Conservation (phyloP, 2,113 vertebrate species). For the Anguilla japonica region DNA sequence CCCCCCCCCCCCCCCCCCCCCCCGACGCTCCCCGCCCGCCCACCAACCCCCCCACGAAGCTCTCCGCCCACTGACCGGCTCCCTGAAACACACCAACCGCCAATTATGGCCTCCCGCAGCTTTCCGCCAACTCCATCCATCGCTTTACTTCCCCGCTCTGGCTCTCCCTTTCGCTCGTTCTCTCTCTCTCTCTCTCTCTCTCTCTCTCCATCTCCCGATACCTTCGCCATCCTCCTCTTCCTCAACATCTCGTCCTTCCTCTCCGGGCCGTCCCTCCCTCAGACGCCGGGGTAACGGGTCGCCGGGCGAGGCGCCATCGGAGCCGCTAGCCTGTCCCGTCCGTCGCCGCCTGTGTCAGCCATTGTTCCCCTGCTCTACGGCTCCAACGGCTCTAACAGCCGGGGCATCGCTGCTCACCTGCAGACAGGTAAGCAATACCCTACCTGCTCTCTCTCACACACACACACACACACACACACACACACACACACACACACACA, state of each 20-base stretch:
- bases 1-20: too few species aligned
- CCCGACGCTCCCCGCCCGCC: too few species aligned
- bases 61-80: too few species aligned
- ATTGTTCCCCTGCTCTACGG: not conserved
- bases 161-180: not conserved
- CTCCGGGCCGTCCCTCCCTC: not conserved
- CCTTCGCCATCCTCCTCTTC: constrained; percentile 41
- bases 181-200: not conserved
- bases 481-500: constrained; percentile 29
- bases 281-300: not conserved
- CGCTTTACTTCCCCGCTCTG: not conserved
- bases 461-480: constrained; percentile 29
- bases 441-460: constrained; percentile 31
- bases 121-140: too few species aligned
- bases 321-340: not conserved
- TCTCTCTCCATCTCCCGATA: constrained; percentile 2
- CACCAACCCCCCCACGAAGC: too few species aligned
- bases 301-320: not conserved
- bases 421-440: constrained; percentile 55
- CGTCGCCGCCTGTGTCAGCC: not conserved
- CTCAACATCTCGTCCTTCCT: constrained; percentile 37
- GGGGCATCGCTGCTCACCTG: constrained; percentile 1
- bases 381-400: not conserved
- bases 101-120: too few species aligned
- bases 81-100: not conserved